Evolutionary conservation across 2,113 vertebrate genomes (phyloP).

Genomic region (Equus przewalskii): DNA sequence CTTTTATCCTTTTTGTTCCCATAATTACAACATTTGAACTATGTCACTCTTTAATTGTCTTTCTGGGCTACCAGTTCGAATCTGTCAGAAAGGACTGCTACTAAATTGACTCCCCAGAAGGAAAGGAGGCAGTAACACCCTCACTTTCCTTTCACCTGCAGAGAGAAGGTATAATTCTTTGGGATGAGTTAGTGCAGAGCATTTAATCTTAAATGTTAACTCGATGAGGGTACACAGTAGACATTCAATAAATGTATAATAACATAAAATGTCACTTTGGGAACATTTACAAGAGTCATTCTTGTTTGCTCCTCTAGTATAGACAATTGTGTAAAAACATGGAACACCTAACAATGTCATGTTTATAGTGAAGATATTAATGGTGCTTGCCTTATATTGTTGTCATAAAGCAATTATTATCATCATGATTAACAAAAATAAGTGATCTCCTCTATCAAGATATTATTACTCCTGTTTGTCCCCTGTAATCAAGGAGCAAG

Average conservation of each 20-base stretch:
- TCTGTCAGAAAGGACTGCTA: background rate
- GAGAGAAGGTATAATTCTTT: background rate
- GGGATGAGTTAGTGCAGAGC: background rate
- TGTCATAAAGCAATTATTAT: background rate
- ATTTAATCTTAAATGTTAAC: background rate
- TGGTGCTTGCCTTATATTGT: rapidly evolving
- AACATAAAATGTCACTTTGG: background rate
- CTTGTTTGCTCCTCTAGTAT: background rate
- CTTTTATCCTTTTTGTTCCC: too few species aligned
- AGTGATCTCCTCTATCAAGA: background rate
- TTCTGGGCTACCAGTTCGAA: background rate
- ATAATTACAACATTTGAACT: background rate
- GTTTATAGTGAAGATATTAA: background rate
- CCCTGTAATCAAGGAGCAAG: background rate
- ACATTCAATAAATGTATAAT: too few species aligned
- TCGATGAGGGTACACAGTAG: background rate
- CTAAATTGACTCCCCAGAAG: background rate
- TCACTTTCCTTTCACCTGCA: background rate
- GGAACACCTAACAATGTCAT: background rate
- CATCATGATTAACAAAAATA: background rate
- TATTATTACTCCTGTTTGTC: background rate
- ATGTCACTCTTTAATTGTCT: background rate
- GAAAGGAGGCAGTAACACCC: rapidly evolving
- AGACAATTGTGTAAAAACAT: background rate
- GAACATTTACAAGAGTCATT: background rate